These are phyloP conservation scores for Papilio protenor DNA, from an alignment of 2,888 invertebrate species.

Conservation along the genomic window DNA sequence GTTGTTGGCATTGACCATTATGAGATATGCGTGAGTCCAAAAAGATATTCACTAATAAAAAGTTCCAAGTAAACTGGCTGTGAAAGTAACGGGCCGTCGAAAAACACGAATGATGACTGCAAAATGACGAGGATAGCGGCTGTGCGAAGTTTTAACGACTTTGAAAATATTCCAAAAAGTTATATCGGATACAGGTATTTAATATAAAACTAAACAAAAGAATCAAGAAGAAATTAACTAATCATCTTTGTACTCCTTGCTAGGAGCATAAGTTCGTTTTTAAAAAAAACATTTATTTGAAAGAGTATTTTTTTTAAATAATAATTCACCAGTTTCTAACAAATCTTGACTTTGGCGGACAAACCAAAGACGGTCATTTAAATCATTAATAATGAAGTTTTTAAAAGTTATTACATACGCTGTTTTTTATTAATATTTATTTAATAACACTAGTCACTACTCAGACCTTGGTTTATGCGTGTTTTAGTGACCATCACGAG, in stretches of 20 bases:
- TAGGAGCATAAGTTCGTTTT: too few species aligned
- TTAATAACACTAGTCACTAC: neutral
- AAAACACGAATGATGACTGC: conserved; percentile 26
- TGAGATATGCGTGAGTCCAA: neutral
- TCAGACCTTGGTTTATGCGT: neutral
- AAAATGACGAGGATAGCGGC: conserved; percentile 5
- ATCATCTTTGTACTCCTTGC: neutral
- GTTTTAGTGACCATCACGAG: neutral
- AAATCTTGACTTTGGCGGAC: too few species aligned
- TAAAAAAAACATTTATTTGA: too few species aligned
- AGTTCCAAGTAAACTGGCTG: conserved; percentile 16
- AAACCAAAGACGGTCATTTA: too few species aligned
- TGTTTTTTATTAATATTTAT: neutral
- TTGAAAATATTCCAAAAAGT: neutral
- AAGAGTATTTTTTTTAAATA: too few species aligned
- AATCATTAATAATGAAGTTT: too few species aligned
- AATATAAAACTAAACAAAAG: neutral
- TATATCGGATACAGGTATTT: conserved; percentile 9
- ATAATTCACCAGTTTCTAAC: too few species aligned
- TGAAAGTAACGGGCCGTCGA: conserved; percentile 33
- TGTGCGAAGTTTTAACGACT: conserved; percentile 28
- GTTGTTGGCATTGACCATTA: conserved; percentile 33
- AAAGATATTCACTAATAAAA: conserved; percentile 19
- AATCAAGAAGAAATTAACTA: neutral
- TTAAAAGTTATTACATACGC: neutral